Evolutionary conservation across 1,140 invertebrate genomes (phyloP), one percentile per base, ranked within the genome.

Genomic region (Drepana arcuata): DNA sequence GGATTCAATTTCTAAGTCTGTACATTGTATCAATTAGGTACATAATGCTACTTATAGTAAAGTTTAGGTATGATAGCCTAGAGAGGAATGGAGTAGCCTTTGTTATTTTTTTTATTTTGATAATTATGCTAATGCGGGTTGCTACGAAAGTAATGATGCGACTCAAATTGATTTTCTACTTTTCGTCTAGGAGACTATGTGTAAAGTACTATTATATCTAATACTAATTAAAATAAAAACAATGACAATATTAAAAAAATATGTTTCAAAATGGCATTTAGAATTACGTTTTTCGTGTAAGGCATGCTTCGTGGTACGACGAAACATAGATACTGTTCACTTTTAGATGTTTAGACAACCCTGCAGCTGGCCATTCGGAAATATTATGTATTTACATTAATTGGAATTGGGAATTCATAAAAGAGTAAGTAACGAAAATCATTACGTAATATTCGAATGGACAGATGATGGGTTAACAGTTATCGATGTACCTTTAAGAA

Each of bases 241-340:
- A 68, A 78, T 77, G 73, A 78, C 73, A 81, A 81, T 81, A 78
- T 74, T 81, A 73, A 71, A 57, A 66, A 26, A 26, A n/a, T 70
- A 70, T 64, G 50, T 68, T 64, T 72, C 64, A 77, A 67, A 63
- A 66, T 57, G 50, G 61, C 58, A 58, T 64, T 69, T 70, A 69
- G 66, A 57, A 29, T 70, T 75, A 73, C 50, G 51, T 80, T 77
- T 64, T 63, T 64, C 53, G 60, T 71, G 57, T 68, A 73, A 75
- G 61, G 57, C 24, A 36, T 68, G 63, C 68, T 75, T 72, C 53
- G 54, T 72, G 61, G 44, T 60, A 42, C 41, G 48, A 55, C 45
- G 62, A 51, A 60, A 64, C 58, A 61, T 71, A 70, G 58, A 58
- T 47, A 46, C 54, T 63, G 52, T 42, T 63, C 49, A 45, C 5